Base-by-base conservation (phyloP, 2,113 vertebrate genomes). In the Ariopsis seemanni region DNA sequence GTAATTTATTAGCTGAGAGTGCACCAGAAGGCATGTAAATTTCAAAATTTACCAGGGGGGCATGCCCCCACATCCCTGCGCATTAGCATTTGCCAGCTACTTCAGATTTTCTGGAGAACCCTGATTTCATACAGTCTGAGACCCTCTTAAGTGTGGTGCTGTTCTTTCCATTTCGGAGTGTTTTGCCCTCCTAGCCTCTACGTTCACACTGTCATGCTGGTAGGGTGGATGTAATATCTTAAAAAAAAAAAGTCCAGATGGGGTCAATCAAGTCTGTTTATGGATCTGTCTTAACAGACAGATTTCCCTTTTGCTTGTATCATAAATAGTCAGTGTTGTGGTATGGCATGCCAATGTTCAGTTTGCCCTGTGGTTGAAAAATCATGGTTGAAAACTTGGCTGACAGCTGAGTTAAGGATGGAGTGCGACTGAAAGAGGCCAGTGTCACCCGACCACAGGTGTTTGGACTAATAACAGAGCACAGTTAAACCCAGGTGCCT, bases 401-500 rank as follows among this genome's bases (percentile, higher is more conserved):
- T 10, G 5, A 20, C 42, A 4, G 14, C 8, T 62, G 7, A 6
- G 30, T 25, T 48, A 42, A 25, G 25, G 42, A 75, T 8, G 1
- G 58, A 42, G 14, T 53, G 15, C 74, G 30, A 58, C 69, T 79
- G n/a, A 82, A 74, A 60, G 67, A 20, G 30, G 14, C 53, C 42
- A 18, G 9, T 10, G 69, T 63, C 57, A 15, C 57, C 80, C 57
- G 42, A 52, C 53, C 67, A 52, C 27, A 30, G n/a, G 67, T 83
- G 55, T 75, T 62, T 87, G 65, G 30, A 72, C 65, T 62, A 55
- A 62, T 58, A 82, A 82, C 55, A 79, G 77, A 60, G 62, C 78
- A 87, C 72, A n/a, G 27, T 58, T 80, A 65, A 82, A 74, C 57
- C 84, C 80, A 69, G 60, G 18, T 85, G 42, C 81, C 53, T 69